Evolutionary conservation across 2,797 vertebrate genomes (phyloP), one percentile per base, ranked within the genome.

Genomic region (Anguilla megastoma): DNA sequence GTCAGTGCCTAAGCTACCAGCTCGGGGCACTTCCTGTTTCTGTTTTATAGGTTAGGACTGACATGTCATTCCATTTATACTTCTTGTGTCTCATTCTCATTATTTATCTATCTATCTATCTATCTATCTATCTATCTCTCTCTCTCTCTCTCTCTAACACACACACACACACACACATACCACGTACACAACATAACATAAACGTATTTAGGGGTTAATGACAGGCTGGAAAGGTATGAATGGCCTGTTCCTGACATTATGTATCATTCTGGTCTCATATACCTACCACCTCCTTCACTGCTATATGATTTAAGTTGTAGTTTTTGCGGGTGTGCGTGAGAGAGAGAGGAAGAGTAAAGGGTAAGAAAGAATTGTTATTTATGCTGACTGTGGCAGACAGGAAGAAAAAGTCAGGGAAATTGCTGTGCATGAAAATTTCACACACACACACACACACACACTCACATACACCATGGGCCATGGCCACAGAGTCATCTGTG

Each of bases 381-480:
- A 71, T 71, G 69, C 69, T 71, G 69, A 71, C 69, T 71, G 69
- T 69, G 63, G 63, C 63, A 69, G 24, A 69, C 63, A 69, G 63
- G 63, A 69, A 69, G 63, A 24, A n/a, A 27, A 69, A 69, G 63
- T 66, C 24, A 66, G 63, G 63, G 27, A 69, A 69, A 69, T 24
- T 69, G 63, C 63, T 69, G 63, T 69, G 63, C 24, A 69, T 9
- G 63, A 69, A 69, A 27, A 69, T n/a, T 27, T n/a, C 24, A 27
- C 63, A 69, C 63, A 69, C 24, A 69, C 27, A 74, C 27, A 36
- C 69, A 74, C 69, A 71, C 69, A 71, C 66, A 27, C 66, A 24
- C 3, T 24, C n/a, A 5, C 63, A 66, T 21, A 66, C 63, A 24
- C 21, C 10, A 74, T 27, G 50, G 24, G 18, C 8, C 21, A 66